These are phyloP conservation scores for Drosophila busckii DNA, from an alignment of 1,140 invertebrate genomes.

Conservation along the genomic window DNA sequence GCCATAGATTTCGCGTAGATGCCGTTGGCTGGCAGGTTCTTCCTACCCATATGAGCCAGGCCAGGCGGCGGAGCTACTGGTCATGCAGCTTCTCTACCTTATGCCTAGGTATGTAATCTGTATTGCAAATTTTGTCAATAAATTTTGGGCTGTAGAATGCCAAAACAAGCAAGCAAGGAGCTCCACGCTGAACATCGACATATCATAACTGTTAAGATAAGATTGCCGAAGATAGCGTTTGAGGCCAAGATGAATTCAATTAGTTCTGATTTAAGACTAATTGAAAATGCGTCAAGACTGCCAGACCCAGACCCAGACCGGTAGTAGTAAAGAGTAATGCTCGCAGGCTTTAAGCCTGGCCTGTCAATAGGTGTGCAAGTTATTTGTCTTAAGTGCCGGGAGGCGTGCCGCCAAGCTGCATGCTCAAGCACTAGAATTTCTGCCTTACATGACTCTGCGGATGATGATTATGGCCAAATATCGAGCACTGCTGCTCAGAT, in stretches of 20 bases:
- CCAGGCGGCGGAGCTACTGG: constrained; percentile 49
- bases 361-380: constrained; percentile 71
- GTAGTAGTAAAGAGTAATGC: constrained; percentile 4
- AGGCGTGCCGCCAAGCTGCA: constrained; percentile 38
- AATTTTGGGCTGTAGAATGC: constrained; percentile 67
- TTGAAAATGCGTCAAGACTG: constrained; percentile 62
- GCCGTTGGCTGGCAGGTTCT: constrained; percentile 59
- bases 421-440: constrained; percentile 13
- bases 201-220: constrained; percentile 75
- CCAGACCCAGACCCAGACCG: constrained; percentile 9
- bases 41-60: constrained; percentile 25
- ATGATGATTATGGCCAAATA: constrained; percentile 27
- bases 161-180: constrained; percentile 57
- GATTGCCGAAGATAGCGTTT: constrained; percentile 51
- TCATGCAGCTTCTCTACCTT: constrained; percentile 42
- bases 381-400: constrained; percentile 71
- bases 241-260: constrained; percentile 58
- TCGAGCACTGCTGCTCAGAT: no score
- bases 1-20: constrained; percentile 63
- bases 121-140: constrained; percentile 74
- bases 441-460: constrained; percentile 19
- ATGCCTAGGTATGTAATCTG: constrained; percentile 37
- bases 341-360: not conserved
- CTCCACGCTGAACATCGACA: constrained; percentile 5
- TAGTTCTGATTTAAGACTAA: constrained; percentile 75